These are phyloP conservation scores for Passer domesticus DNA, from an alignment of 2,113 vertebrate species.

Conservation along the genomic window DNA sequence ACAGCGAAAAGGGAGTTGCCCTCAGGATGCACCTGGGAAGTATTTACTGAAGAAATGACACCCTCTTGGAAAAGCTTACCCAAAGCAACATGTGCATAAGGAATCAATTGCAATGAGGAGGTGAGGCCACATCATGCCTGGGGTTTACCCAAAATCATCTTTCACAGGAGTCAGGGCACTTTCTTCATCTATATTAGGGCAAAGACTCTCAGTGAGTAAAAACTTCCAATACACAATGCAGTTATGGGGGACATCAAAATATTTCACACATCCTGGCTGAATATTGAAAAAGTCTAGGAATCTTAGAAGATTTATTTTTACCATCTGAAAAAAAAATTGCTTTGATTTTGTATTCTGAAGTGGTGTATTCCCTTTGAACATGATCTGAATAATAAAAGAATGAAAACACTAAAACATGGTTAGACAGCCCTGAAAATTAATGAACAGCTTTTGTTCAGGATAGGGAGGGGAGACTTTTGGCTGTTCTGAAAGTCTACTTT, in stretches of 20 bases:
- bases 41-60: neutral
- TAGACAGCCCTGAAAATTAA: conserved; percentile 6
- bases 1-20: rapidly evolving
- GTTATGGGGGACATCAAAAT: neutral
- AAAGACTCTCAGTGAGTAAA: neutral
- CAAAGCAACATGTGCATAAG: neutral
- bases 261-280: neutral
- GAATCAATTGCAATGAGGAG: neutral
- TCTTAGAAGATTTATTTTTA: conserved; percentile 9
- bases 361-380: conserved; percentile 27
- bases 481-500: neutral
- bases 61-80: neutral
- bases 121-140: neutral
- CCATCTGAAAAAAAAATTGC: neutral
- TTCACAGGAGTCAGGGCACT: neutral
- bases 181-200: neutral
- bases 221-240: neutral
- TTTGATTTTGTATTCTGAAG: conserved; percentile 25
- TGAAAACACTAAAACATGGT: neutral
- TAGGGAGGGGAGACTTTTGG: neutral
- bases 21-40: neutral
- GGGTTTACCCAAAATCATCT: neutral
- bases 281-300: neutral
- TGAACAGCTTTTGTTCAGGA: neutral
- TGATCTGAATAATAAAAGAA: neutral